These are phyloP conservation scores for Rynchops niger DNA, from an alignment of 2,113 vertebrate species.

Conservation along the genomic window DNA sequence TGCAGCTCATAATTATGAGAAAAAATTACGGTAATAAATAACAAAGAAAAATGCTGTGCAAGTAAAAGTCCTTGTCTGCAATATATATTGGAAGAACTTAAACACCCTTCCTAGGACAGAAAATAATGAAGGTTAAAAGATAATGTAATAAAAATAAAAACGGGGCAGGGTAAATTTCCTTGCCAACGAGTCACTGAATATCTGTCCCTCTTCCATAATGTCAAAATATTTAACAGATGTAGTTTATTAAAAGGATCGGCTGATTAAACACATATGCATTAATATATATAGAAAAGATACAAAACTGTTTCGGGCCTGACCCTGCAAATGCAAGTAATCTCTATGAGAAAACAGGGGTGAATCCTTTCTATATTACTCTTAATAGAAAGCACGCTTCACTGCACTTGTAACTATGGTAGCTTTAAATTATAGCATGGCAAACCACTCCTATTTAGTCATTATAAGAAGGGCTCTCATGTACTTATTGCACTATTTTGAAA, in stretches of 20 bases:
- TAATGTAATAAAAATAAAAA: neutral
- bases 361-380: neutral
- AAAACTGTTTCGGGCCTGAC: neutral
- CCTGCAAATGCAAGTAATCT: neutral
- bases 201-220: neutral
- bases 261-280: neutral
- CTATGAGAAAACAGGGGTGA: neutral
- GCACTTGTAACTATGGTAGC: neutral
- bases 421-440: neutral
- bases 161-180: neutral
- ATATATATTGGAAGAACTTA: neutral
- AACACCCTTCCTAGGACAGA: neutral
- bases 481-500: neutral
- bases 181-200: neutral
- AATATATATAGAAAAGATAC: neutral
- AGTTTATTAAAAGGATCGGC: neutral
- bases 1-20: neutral
- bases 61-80: neutral
- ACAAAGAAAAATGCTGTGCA: neutral
- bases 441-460: neutral
- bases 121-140: conserved; percentile 6
- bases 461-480: neutral
- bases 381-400: neutral
- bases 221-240: neutral
- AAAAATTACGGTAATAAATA: conserved; percentile 1